These are phyloP conservation scores for Glossophaga mutica DNA, from an alignment of 2,797 vertebrate genomes.

Conservation along the genomic window DNA sequence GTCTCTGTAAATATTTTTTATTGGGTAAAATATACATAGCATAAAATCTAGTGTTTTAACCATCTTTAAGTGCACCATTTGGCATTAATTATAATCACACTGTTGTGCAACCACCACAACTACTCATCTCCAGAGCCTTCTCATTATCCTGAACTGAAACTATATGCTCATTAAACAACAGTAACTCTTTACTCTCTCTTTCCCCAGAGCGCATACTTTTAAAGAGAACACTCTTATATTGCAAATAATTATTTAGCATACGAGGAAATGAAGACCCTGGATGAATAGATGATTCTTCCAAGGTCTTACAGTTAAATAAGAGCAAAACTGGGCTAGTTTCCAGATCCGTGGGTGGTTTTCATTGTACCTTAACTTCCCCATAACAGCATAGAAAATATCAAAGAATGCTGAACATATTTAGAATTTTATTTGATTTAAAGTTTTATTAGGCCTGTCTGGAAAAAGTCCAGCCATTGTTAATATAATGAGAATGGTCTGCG, in stretches of 20 bases:
- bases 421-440: not conserved
- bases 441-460: no score
- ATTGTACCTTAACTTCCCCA: not conserved
- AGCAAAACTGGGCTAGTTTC: not conserved
- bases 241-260: not conserved
- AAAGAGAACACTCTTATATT: not conserved
- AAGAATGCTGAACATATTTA: not conserved
- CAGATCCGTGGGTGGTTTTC: not conserved
- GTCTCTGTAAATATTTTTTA: not conserved
- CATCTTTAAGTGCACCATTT: not conserved
- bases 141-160: not conserved
- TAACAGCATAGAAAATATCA: not conserved
- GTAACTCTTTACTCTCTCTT: not conserved
- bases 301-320: not conserved
- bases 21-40: not conserved
- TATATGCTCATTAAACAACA: not conserved
- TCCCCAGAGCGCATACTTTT: not conserved
- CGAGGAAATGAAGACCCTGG: not conserved
- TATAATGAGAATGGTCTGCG: no score
- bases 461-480: no score
- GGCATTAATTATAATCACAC: not conserved
- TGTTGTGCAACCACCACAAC: not conserved
- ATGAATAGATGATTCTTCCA: not conserved
- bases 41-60: not conserved
- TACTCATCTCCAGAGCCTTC: not conserved